These are phyloP conservation scores for Chelonoidis abingdonii DNA, from an alignment of 2,113 vertebrate genomes.

Conservation along the genomic window DNA sequence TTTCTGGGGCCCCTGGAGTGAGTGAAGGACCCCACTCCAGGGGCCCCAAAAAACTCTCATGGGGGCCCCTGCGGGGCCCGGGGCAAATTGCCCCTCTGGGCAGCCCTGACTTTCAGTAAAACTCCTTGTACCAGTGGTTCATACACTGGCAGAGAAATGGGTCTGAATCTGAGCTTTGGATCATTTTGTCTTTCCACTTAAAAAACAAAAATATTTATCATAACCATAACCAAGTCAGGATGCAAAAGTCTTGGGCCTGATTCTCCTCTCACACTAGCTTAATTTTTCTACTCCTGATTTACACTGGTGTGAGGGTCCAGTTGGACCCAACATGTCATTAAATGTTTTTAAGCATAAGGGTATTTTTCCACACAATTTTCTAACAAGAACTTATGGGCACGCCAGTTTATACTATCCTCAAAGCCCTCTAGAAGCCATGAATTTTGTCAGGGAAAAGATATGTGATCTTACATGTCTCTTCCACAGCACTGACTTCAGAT, in stretches of 20 bases:
- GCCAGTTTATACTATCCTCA: neutral
- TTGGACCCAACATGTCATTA: neutral
- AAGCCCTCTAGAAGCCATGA: fast-evolving
- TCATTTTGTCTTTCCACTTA: neutral
- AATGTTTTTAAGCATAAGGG: neutral
- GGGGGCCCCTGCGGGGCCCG: too few species aligned
- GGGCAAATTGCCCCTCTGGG: too few species aligned
- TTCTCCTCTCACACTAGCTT: neutral
- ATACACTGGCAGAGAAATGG: neutral
- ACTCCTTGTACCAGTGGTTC: neutral
- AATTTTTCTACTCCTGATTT: neutral
- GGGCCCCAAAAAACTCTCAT: too few species aligned
- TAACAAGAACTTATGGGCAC: neutral
- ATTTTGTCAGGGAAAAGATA: neutral
- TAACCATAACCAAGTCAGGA: neutral
- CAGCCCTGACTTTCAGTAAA: neutral
- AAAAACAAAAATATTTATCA: neutral
- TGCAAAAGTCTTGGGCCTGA: neutral
- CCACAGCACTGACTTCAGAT: neutral
- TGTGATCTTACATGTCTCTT: neutral
- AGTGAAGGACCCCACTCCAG: too few species aligned
- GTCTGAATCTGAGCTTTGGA: neutral
- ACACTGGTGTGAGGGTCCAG: neutral
- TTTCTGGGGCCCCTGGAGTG: too few species aligned
- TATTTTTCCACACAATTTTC: neutral